Base-by-base conservation (phyloP, 2,797 vertebrate genomes). In the Australoheros facetus region DNA sequence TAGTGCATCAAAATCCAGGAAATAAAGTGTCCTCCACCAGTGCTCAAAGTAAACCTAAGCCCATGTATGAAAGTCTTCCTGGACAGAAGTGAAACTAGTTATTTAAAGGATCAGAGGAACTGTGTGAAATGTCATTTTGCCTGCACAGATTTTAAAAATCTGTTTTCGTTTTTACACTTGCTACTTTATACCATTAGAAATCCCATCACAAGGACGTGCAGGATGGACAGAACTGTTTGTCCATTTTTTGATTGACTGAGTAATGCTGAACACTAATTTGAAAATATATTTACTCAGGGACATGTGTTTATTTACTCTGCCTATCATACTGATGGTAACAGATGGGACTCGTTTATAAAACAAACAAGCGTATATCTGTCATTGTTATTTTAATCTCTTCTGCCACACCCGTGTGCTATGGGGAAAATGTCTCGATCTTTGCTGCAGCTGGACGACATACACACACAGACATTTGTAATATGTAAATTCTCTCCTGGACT, bases 401-500 rank as follows among this genome's bases (percentile, higher is more conserved):
- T 72, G 55, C 64, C 37, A 69, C 58, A 34, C 28, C 8, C 1
- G 3, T 19, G 19, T 64, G 13, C 14, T 12, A 7, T 21, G 13
- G 72, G 2, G 19, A 13, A 60, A 30, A 45, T 16, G n/a, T 42
- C 8, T 21, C 34, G 37, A 69, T 23, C 75, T 7, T 77, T 59
- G 69, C 26, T 71, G 39, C 13, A 56, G 57, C 53, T 56, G 16
- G 59, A 37, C n/a, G 39, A 48, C 19, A 0, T 5, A 28, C 71
- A 72, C 26, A 8, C 26, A 8, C 34, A 37, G 34, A 26, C n/a
- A 5, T 48, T 11, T 72, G 56, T n/a, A 23, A 14, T 11, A 26
- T 42, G 21, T 53, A 21, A 7, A 39, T 51, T 71, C 70, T 60
- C 54, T 82, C 73, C 72, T 32, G 58, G 71, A 62, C 2, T 53